Conservation (phyloP, 1,140 invertebrate species). For the Drepana arcuata region DNA sequence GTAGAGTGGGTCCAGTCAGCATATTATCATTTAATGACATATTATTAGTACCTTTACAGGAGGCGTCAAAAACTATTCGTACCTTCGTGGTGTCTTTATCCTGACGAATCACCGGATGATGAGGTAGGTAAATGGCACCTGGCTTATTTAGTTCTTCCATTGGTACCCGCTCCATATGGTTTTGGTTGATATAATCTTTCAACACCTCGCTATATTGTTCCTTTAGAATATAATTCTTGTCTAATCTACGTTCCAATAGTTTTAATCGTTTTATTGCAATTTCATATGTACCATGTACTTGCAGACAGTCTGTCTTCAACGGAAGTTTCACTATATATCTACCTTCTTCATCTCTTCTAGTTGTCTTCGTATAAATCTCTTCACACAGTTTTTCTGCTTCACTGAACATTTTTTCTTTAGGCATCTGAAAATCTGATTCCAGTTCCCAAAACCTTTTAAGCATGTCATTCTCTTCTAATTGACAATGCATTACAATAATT, state of each 20-base stretch:
- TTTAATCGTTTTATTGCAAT: slow-evolving; percentile 10
- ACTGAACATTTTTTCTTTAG: neutral
- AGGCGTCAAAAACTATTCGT: slow-evolving; percentile 44
- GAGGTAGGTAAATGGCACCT: slow-evolving; percentile 20
- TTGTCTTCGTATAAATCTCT: slow-evolving; percentile 3
- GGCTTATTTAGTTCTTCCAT: slow-evolving; percentile 5
- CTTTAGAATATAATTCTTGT: slow-evolving; percentile 3
- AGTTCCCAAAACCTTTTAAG: slow-evolving; percentile 9
- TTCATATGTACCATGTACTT: slow-evolving; percentile 5
- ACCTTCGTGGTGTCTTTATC: slow-evolving; percentile 22
- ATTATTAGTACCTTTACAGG: slow-evolving; percentile 13
- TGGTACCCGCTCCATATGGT: slow-evolving; percentile 12
- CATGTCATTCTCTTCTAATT: slow-evolving; percentile 1
- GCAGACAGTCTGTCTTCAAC: slow-evolving; percentile 6
- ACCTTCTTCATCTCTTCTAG: slow-evolving; percentile 6
- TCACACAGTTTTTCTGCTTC: slow-evolving; percentile 7
- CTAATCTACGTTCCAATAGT: slow-evolving; percentile 12
- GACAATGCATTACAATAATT: neutral
- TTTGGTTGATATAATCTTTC: slow-evolving; percentile 8
- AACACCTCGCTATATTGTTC: slow-evolving; percentile 8
- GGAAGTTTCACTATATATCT: slow-evolving; percentile 13
- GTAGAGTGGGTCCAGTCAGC: slow-evolving; percentile 33
- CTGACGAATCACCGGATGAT: slow-evolving; percentile 28
- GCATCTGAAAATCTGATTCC: neutral
- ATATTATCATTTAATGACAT: slow-evolving; percentile 38